A percentile compares a stretch with the other conserved stretches of the same genome.
phyloP scores from a whole-genome alignment of 2,797 vertebrate genomes.

The Antrozous pallidus region DNA sequence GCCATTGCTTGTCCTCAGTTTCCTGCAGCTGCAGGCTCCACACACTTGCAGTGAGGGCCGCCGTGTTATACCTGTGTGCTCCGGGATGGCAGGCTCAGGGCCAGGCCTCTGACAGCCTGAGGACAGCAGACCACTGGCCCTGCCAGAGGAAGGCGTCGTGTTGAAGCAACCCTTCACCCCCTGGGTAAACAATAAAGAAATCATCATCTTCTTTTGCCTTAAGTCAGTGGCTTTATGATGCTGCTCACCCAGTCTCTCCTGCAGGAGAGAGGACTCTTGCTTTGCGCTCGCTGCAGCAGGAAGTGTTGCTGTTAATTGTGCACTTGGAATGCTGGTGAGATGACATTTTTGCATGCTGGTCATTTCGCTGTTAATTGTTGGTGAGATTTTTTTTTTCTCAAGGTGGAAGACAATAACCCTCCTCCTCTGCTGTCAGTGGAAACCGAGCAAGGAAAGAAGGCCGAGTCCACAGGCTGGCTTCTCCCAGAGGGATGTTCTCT shows the following conservation, averaged over 20 bases:
- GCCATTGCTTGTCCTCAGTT: neutral
- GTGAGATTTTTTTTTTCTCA: neutral
- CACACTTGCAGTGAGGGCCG: fast-evolving
- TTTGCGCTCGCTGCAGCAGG: fast-evolving
- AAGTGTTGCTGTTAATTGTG: neutral
- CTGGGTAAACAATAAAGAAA: neutral
- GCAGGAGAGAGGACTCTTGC: too few relatives aligned
- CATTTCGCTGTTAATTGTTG: neutral
- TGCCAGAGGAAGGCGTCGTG: too few relatives aligned
- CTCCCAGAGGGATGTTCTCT: neutral
- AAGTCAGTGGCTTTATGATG: neutral
- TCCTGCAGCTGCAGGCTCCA: neutral
- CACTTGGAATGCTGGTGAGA: neutral
- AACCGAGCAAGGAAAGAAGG: neutral
- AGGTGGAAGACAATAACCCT: neutral
- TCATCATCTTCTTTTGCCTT: neutral
- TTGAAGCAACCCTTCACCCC: too few relatives aligned
- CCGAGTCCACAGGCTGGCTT: neutral
- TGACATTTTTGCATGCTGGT: neutral
- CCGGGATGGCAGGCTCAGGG: neutral
- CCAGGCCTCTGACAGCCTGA: neutral
- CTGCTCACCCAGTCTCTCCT: neutral
- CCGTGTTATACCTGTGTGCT: too few relatives aligned
- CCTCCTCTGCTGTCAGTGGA: neutral
- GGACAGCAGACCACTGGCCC: too few relatives aligned